Percentiles rank a stretch among this genome's conserved stretches.
Evolutionary conservation across 2,888 invertebrate species (phyloP).

Genomic region (Leptura quadrifasciata): DNA sequence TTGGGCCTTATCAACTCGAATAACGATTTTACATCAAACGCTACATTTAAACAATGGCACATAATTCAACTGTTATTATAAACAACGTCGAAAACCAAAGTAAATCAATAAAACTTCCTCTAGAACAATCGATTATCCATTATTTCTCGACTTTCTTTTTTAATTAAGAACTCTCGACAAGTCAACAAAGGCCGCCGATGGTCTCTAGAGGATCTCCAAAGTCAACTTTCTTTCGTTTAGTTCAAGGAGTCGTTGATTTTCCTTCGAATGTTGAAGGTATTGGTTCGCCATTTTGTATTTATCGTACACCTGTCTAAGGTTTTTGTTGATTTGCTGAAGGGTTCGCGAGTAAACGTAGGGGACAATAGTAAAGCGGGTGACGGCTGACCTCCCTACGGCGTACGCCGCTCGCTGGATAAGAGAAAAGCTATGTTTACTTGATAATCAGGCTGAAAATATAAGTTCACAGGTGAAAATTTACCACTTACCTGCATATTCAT

Average conservation of each 20-base stretch:
- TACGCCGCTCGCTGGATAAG: not conserved
- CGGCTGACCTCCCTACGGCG: not conserved
- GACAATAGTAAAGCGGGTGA: not conserved
- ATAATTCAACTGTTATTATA: constrained; percentile 37
- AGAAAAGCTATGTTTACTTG: constrained; percentile 1
- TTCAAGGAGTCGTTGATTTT: constrained; percentile 34
- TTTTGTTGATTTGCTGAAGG: constrained; percentile 2
- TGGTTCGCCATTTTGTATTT: constrained; percentile 56
- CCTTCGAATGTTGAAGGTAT: constrained; percentile 44
- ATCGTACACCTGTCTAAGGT: constrained; percentile 52
- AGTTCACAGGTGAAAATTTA: constrained; percentile 54
- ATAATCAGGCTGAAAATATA: constrained; percentile 12
- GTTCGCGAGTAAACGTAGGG: not conserved
- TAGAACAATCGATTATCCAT: constrained; percentile 37
- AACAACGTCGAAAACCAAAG: constrained; percentile 32
- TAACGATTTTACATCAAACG: constrained; percentile 42
- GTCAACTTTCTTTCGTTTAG: not conserved
- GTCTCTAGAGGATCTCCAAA: not conserved
- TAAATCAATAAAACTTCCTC: constrained; percentile 35
- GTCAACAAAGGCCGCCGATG: not conserved
- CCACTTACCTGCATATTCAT: constrained; percentile 61
- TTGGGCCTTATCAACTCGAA: constrained; percentile 29
- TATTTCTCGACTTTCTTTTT: constrained; percentile 14
- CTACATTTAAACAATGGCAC: constrained; percentile 26
- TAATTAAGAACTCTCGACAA: not conserved